Conservation (phyloP, 1,140 invertebrate species). For the Bemisia tabaci region DNA sequence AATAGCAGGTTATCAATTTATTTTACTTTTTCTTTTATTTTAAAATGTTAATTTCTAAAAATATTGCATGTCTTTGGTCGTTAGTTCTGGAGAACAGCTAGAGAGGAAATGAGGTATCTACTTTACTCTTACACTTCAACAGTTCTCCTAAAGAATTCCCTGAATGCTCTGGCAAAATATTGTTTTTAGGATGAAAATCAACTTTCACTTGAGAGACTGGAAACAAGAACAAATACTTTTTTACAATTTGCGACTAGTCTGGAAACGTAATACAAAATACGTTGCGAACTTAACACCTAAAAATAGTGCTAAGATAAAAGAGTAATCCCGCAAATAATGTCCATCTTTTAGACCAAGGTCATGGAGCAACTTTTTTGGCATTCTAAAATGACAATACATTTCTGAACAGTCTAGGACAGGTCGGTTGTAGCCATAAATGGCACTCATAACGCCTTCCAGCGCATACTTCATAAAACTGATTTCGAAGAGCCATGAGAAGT, state of each 20-base stretch:
- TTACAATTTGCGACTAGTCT: constrained; percentile 20
- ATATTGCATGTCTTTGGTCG: too few species aligned
- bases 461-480: constrained; percentile 66
- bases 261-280: neutral
- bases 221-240: constrained; percentile 71
- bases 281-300: neutral
- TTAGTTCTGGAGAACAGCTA: too few species aligned
- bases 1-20: too few species aligned
- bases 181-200: too few species aligned
- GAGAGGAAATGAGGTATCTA: too few species aligned
- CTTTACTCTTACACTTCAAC: too few species aligned
- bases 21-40: too few species aligned
- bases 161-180: too few species aligned
- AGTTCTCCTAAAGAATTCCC: too few species aligned
- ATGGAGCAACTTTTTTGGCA: neutral
- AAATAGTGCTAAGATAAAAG: neutral
- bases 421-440: constrained; percentile 57
- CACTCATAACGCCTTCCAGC: constrained; percentile 54
- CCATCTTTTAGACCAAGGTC: neutral
- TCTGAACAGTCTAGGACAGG: constrained; percentile 44
- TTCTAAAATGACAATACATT: constrained; percentile 16
- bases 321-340: neutral
- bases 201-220: too few species aligned
- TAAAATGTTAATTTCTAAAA: too few species aligned
- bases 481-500: constrained; percentile 73